Conservation (phyloP, 2,888 invertebrate species). For the Ethmia dodecea region DNA sequence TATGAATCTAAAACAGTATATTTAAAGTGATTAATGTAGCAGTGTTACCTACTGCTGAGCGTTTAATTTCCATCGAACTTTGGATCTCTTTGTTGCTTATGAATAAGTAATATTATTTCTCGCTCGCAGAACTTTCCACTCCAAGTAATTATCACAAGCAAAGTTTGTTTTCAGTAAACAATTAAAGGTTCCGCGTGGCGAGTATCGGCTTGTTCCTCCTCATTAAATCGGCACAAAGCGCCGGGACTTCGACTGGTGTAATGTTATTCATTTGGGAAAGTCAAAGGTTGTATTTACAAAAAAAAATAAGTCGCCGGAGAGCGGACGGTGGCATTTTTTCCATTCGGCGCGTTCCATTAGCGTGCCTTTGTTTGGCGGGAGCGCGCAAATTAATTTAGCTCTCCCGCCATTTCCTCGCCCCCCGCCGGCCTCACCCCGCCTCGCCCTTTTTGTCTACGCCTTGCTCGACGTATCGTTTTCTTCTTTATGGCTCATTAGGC, state of each 20-base stretch:
- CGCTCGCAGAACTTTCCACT: constrained; percentile 41
- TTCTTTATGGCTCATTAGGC: constrained; percentile 78
- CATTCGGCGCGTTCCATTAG: constrained; percentile 78
- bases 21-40: too few relatives aligned
- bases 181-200: constrained; percentile 45
- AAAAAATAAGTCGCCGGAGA: constrained; percentile 71
- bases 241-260: constrained; percentile 66
- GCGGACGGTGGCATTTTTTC: constrained; percentile 79
- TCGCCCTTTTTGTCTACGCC: constrained; percentile 75
- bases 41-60: too few relatives aligned
- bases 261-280: constrained; percentile 75
- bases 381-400: constrained; percentile 79
- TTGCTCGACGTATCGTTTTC: constrained; percentile 77
- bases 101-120: constrained; percentile 30
- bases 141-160: constrained; percentile 49
- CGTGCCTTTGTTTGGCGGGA: constrained; percentile 78
- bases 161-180: constrained; percentile 56
- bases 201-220: constrained; percentile 58
- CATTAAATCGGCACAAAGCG: constrained; percentile 68
- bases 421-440: constrained; percentile 49
- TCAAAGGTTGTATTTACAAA: constrained; percentile 75
- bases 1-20: too few relatives aligned
- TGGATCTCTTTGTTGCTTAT: too few relatives aligned
- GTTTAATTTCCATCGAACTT: too few relatives aligned
- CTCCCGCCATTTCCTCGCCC: constrained; percentile 73